Conservation (phyloP, 2,797 vertebrate species). For the Enteromius anoplus region DNA sequence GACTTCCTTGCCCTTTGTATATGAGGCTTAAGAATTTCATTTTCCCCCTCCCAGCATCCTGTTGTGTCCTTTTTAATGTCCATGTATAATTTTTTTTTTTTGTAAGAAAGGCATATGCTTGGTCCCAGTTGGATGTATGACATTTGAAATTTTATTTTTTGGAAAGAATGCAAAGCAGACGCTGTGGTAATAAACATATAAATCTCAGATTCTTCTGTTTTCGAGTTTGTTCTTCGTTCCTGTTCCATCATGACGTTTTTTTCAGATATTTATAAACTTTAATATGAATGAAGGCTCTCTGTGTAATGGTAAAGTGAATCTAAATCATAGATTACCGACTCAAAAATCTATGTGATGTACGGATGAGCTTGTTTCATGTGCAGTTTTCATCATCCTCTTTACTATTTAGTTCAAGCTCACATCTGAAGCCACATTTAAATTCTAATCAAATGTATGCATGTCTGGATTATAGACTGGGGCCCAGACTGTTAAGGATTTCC, state of each 20-base stretch:
- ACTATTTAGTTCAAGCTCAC: background rate
- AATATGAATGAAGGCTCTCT: background rate
- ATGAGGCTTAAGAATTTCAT: constrained; percentile 63
- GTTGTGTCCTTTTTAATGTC: constrained; percentile 72
- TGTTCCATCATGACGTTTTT: background rate
- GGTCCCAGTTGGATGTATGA: constrained; percentile 59
- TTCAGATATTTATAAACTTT: background rate
- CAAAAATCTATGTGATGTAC: background rate
- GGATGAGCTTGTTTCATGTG: constrained; percentile 8
- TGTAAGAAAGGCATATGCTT: constrained; percentile 68
- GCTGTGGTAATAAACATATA: constrained; percentile 65
- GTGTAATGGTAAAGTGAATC: background rate
- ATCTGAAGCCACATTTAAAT: background rate
- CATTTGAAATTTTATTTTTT: constrained; percentile 57
- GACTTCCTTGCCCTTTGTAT: constrained; percentile 64
- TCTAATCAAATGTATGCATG: background rate
- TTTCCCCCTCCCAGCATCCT: constrained; percentile 61
- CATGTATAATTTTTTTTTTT: constrained; percentile 60
- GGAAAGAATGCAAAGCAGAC: constrained; percentile 58
- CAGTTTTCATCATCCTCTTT: background rate
- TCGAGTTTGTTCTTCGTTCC: constrained; percentile 37
- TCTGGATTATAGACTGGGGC: background rate
- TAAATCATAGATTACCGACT: background rate
- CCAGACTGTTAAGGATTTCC: background rate
- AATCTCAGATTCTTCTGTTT: constrained; percentile 40